Conservation (phyloP, 2,113 vertebrate species). For the Anas platyrhynchos region DNA sequence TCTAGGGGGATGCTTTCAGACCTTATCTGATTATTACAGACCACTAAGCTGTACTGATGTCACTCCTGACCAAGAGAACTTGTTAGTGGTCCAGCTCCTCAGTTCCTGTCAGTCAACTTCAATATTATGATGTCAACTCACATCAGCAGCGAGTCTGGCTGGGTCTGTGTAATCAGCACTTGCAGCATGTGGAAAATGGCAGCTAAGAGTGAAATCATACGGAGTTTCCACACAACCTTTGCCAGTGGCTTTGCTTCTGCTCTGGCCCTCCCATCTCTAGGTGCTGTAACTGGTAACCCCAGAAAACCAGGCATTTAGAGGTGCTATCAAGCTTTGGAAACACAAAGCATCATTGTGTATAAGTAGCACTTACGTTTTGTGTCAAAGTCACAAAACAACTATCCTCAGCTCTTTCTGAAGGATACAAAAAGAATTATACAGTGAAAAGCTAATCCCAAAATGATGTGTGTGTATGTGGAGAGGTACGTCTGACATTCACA, state of each 20-base stretch:
- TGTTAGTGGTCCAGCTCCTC: background rate
- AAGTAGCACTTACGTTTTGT: background rate
- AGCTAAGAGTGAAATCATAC: background rate
- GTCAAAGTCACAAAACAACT: constrained; percentile 3
- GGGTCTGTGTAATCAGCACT: background rate
- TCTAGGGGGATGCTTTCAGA: background rate
- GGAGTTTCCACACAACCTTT: background rate
- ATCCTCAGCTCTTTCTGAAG: constrained; percentile 34
- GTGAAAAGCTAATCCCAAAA: constrained; percentile 6
- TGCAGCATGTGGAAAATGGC: background rate
- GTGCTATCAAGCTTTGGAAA: background rate
- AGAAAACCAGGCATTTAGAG: background rate
- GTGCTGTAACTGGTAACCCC: background rate
- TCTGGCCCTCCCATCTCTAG: background rate
- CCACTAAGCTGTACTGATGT: background rate
- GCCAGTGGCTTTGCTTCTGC: background rate
- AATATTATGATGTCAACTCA: background rate
- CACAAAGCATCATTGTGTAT: rapidly evolving
- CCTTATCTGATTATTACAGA: background rate
- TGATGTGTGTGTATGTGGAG: background rate
- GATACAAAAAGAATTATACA: background rate
- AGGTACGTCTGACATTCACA: constrained; percentile 30
- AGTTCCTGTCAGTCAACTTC: background rate
- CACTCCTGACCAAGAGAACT: background rate
- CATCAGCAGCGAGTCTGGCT: background rate